These are phyloP conservation scores for Chironomus tentans DNA, from an alignment of 2,888 invertebrate genomes.

Conservation along the genomic window DNA sequence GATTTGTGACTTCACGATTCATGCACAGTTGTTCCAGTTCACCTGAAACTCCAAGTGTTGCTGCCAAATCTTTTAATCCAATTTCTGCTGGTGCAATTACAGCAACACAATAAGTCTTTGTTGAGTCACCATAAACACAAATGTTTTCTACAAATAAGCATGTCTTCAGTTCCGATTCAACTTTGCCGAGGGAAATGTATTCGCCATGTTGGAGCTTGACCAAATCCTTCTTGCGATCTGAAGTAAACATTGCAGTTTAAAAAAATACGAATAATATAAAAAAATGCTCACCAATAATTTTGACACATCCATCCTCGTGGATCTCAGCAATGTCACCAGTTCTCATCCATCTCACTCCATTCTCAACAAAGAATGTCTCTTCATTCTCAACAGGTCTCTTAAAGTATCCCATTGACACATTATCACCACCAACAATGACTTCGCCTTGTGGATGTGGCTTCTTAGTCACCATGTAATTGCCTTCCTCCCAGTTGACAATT, in stretches of 20 bases:
- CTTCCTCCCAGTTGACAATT: slow-evolving; percentile 90
- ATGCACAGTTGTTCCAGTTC: slow-evolving; percentile 69
- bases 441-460: slow-evolving; percentile 81
- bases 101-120: slow-evolving; percentile 77
- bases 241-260: slow-evolving; percentile 29
- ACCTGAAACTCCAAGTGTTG: slow-evolving; percentile 51
- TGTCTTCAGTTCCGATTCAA: slow-evolving; percentile 91
- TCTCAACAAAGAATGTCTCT: slow-evolving; percentile 74
- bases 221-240: slow-evolving; percentile 97
- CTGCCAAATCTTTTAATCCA: slow-evolving; percentile 62
- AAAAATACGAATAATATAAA: background rate
- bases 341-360: slow-evolving; percentile 83
- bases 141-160: slow-evolving; percentile 93
- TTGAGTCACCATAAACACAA: slow-evolving; percentile 90
- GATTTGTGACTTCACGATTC: slow-evolving; percentile 61
- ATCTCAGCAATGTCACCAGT: slow-evolving; percentile 96
- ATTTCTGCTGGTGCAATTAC: slow-evolving; percentile 77
- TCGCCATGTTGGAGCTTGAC: slow-evolving; percentile 97
- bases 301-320: slow-evolving; percentile 85
- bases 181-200: slow-evolving; percentile 94
- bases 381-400: slow-evolving; percentile 78
- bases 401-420: slow-evolving; percentile 90
- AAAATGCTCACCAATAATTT: slow-evolving; percentile 78
- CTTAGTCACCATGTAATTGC: slow-evolving; percentile 78
- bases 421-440: slow-evolving; percentile 80